Percentiles rank a stretch among this genome's conserved stretches.
These are phyloP conservation scores for Doryteuthis pealeii DNA, from an alignment of 1,140 invertebrate genomes.

Conservation along the genomic window DNA sequence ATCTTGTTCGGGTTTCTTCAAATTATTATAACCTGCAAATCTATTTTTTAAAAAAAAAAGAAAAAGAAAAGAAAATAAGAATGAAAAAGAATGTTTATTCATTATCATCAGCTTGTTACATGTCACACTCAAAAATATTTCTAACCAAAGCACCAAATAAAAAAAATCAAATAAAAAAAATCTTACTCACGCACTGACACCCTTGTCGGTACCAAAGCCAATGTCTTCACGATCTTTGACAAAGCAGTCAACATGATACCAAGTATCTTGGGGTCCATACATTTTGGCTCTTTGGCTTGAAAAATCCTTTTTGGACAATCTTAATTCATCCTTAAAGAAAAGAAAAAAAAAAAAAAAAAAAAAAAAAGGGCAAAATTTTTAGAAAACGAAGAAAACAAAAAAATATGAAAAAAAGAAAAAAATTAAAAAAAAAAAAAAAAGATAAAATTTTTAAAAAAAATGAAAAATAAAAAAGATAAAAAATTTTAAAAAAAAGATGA, in stretches of 20 bases:
- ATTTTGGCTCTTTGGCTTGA: conserved; percentile 76
- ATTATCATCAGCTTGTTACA: no score
- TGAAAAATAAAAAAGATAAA: conserved; percentile 6
- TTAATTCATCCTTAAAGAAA: conserved; percentile 70
- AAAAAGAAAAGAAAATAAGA: neutral
- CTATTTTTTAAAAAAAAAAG: conserved; percentile 38
- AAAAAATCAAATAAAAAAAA: no score
- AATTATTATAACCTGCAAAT: conserved; percentile 73
- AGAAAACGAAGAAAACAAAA: neutral
- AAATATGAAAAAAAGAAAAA: conserved; percentile 60
- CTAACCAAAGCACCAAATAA: no score
- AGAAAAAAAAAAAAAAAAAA: conserved; percentile 4
- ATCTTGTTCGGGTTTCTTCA: conserved; percentile 76
- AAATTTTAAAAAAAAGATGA: conserved; percentile 10
- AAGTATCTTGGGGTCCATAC: conserved; percentile 73
- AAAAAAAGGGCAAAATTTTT: neutral
- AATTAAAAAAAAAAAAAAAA: conserved; percentile 55
- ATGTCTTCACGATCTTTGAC: conserved; percentile 74
- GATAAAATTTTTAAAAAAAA: neutral
- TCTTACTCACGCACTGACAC: conserved; percentile 41
- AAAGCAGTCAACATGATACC: conserved; percentile 95
- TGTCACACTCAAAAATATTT: no score
- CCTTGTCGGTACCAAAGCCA: conserved; percentile 64
- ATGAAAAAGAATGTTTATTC: no score
- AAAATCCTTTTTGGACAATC: conserved; percentile 85